These are phyloP conservation scores for Erannis defoliaria DNA, from an alignment of 2,888 invertebrate species.

Conservation along the genomic window DNA sequence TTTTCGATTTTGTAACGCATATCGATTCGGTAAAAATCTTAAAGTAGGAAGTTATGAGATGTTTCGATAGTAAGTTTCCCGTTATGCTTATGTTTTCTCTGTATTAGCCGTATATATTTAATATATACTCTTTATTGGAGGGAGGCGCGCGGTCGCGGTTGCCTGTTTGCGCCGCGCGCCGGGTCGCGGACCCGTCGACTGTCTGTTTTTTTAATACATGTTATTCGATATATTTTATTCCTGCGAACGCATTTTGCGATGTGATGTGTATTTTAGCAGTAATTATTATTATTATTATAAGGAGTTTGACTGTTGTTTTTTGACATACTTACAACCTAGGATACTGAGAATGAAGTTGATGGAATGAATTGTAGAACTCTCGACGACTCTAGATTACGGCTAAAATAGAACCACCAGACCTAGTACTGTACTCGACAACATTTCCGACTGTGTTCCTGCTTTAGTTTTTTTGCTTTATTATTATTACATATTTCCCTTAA, in stretches of 20 bases:
- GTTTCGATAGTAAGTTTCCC: constrained; percentile 86
- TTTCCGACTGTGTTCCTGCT: constrained; percentile 86
- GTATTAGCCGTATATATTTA: constrained; percentile 82
- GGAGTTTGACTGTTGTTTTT: constrained; percentile 87
- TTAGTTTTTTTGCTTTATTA: constrained; percentile 85
- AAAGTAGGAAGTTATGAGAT: constrained; percentile 87
- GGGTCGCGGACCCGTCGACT: constrained; percentile 74
- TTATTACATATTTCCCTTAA: constrained; percentile 83
- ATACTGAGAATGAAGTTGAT: constrained; percentile 78
- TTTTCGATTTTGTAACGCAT: constrained; percentile 86
- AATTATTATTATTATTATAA: constrained; percentile 87
- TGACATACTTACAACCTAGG: constrained; percentile 86
- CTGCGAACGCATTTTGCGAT: constrained; percentile 93
- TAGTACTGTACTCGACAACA: constrained; percentile 78
- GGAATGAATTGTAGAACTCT: constrained; percentile 75
- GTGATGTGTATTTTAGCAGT: constrained; percentile 88
- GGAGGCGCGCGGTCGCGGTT: constrained; percentile 81
- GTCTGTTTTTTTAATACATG: constrained; percentile 87
- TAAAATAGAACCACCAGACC: constrained; percentile 80
- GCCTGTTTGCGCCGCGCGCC: constrained; percentile 82
- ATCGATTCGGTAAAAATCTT: constrained; percentile 86
- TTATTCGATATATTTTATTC: constrained; percentile 92
- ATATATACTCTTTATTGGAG: constrained; percentile 77
- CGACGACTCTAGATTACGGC: constrained; percentile 77
- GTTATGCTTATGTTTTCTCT: constrained; percentile 85